Percentiles rank a stretch among this genome's conserved stretches.
Conservation (phyloP, 1,140 invertebrate species). For the Nautilus pompilius region DNA sequence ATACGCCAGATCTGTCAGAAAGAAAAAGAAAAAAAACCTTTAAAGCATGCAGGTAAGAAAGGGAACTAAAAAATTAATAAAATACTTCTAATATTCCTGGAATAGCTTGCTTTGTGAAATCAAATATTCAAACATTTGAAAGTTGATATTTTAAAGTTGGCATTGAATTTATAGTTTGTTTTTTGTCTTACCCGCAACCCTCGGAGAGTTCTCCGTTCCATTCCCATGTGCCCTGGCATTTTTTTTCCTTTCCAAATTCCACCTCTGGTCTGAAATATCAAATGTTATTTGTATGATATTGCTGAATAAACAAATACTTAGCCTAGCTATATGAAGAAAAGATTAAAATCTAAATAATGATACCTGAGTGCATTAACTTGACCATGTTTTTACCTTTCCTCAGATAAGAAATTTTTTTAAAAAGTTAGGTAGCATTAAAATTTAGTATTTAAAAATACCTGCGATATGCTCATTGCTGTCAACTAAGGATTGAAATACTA, state of each 20-base stretch:
- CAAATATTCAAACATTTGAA: too few relatives aligned
- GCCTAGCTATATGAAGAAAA: not conserved
- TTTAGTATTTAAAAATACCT: not conserved
- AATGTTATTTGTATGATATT: too few relatives aligned
- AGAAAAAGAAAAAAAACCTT: constrained; percentile 14
- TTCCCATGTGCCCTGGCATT: constrained; percentile 96
- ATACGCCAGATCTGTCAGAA: constrained; percentile 75
- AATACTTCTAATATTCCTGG: too few relatives aligned
- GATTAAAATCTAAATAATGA: not conserved
- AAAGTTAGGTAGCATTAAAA: not conserved
- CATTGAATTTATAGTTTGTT: too few relatives aligned
- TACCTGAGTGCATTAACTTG: not conserved
- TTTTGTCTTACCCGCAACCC: constrained; percentile 73
- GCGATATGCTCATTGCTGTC: not conserved
- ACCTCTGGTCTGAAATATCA: constrained; percentile 63
- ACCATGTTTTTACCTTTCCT: not conserved
- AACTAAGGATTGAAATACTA: not conserved
- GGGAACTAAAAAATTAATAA: too few relatives aligned
- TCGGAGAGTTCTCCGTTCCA: constrained; percentile 64
- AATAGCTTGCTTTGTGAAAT: too few relatives aligned
- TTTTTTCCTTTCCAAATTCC: constrained; percentile 93
- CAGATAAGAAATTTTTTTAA: not conserved
- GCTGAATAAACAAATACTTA: not conserved
- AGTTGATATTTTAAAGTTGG: too few relatives aligned
- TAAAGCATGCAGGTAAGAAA: too few relatives aligned